These are phyloP conservation scores for Aurelia sp. DNA, from an alignment of 30 jellyfish, hydroid and myxozoan genomes.

Conservation along the genomic window DNA sequence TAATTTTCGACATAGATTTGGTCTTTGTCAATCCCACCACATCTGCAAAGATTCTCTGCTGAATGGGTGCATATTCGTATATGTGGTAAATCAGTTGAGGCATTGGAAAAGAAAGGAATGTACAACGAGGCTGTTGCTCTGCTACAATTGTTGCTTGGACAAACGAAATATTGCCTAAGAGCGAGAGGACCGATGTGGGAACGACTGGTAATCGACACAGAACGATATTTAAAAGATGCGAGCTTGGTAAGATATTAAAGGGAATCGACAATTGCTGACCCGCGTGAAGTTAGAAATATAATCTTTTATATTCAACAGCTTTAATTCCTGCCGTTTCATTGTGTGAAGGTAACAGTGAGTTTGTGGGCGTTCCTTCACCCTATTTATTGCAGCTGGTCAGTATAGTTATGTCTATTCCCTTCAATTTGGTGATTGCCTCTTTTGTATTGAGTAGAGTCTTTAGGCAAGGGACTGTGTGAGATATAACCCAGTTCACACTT, in stretches of 20 bases:
- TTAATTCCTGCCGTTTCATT: too few species aligned
- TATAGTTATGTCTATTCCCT: too few species aligned
- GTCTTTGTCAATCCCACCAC: constrained; percentile 42
- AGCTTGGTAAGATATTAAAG: constrained; percentile 31
- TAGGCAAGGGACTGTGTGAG: too few species aligned
- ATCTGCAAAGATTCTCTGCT: constrained; percentile 54
- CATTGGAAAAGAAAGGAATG: constrained; percentile 58
- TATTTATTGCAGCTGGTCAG: too few species aligned
- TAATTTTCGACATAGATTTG: neutral
- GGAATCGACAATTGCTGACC: too few species aligned
- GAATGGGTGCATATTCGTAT: constrained; percentile 73
- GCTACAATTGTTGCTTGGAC: constrained; percentile 54
- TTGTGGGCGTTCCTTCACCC: too few species aligned
- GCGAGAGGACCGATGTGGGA: constrained; percentile 89
- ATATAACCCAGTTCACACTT: too few species aligned
- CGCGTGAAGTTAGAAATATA: too few species aligned
- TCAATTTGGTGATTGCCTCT: neutral
- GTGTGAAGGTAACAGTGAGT: too few species aligned
- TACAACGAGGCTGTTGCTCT: constrained; percentile 76
- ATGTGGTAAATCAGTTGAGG: constrained; percentile 65
- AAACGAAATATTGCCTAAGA: constrained; percentile 31
- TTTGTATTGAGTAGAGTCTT: too few species aligned
- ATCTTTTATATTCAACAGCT: too few species aligned
- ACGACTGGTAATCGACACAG: constrained; percentile 76
- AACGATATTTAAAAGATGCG: constrained; percentile 66